Base-by-base conservation (phyloP, 2,113 vertebrate species). In the Corythoichthys intestinalis region DNA sequence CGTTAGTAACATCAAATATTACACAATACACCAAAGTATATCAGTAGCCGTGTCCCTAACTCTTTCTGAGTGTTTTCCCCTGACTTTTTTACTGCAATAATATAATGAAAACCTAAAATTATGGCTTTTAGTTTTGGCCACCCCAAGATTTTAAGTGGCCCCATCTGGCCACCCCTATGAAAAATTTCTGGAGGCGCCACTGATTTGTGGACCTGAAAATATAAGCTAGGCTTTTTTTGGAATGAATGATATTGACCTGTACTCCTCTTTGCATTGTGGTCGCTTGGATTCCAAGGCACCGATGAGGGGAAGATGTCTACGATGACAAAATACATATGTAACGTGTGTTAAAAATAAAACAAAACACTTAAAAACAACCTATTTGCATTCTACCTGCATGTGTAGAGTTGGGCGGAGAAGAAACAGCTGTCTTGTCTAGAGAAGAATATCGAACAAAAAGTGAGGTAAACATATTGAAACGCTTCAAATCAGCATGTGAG, bases 171-270 rank as follows among this genome's bases (percentile, higher is more conserved):
- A 28, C 20, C 20, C 20, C 20, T 28, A 28, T 28, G 20, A 28
- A 28, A 28, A 28, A 28, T 28, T 28, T 28, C 20, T 28, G 20
- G 20, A 28, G 20, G 20, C 20, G 20, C 20, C 20, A 28, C 20
- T 28, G 34, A 38, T 0, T 57, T 6, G 10, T 46, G 12, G 2
- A 38, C 57, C 53, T 39, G 0, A 54, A 9, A 52, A 20, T 8
- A 6, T n/a, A 6, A 28, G 20, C 3, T 10, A 34, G 53, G 20
- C 48, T 50, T 50, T 47, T 47, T 15, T 2, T 4, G 41, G 41
- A 48, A 4, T 57, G 6, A 39, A 44, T 28, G 4, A 3, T 10
- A 44, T 13, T 17, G 13, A 96, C 95, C 94, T 93, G 84, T 89
- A 53, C 73, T 76, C 5, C 57, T 83, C 82, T 90, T 84, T 65